Base-by-base conservation (phyloP, 1,140 invertebrate genomes). In the Drosophila sproati region DNA sequence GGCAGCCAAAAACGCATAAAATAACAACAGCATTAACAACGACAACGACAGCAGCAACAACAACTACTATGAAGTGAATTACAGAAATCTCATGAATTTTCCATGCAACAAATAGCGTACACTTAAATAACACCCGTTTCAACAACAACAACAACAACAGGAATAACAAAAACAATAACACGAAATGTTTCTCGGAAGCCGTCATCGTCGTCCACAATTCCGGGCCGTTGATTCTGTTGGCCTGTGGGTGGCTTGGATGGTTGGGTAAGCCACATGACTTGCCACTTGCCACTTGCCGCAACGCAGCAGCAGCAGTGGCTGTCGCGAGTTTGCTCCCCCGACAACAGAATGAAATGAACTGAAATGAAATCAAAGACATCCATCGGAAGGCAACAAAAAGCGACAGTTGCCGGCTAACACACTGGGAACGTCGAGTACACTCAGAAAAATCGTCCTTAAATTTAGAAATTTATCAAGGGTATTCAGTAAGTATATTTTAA, bases 301-400 rank as follows among this genome's bases (percentile, higher is more conserved):
- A 63, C 64, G 59, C 41, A 61, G 59, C 62, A 54, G 62, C 72
- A 20, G 20, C 20, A 20, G 20, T 20, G 20, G 57, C 60, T 72
- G 82, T 50, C 80, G 73, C 80, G 80, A 48, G 34, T 60, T 59
- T 55, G 39, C 66, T 69, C 67, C 69, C 63, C 41, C 77, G 70
- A 64, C 85, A 81, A 64, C 80, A 73, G 78, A 89, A 89, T 89
- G 75, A 89, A 89, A 89, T 88, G 85, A 88, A 88, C 74, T 88
- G 85, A 89, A 89, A 89, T 89, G 59, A 83, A 89, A 89, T 89
- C 85, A 89, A 89, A 88, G 78, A 85, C 83, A 89, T 89, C 77
- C 76, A 76, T 62, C 73, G 73, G 47, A 61, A 59, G 73, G 56
- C 66, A 51, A 69, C 78, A 78, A 43, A 83, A 73, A 52, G 63